These are phyloP conservation scores for Cavia porcellus DNA, from an alignment of 2,113 vertebrate species.

Conservation along the genomic window DNA sequence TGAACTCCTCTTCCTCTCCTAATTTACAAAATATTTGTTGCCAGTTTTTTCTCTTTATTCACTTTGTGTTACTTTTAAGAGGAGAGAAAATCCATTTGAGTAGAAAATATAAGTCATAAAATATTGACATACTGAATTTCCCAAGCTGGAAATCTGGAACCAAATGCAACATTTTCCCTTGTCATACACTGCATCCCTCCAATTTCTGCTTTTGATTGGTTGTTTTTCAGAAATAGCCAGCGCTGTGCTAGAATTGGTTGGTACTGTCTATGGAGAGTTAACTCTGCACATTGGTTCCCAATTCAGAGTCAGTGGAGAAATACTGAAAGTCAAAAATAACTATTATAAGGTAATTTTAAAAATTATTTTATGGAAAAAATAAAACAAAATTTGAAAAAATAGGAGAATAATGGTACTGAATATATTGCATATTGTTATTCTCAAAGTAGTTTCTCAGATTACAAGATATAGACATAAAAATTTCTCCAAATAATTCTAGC, in stretches of 20 bases:
- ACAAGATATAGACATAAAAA: not conserved
- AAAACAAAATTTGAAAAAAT: not conserved
- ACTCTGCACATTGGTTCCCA: rapidly evolving
- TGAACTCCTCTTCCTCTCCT: not conserved
- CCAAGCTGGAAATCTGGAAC: not conserved
- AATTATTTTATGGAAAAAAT: not conserved
- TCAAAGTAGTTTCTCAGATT: not conserved
- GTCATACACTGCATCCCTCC: not conserved
- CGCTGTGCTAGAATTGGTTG: rapidly evolving
- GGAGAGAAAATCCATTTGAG: not conserved
- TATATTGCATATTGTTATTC: too few species aligned
- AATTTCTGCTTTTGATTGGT: not conserved
- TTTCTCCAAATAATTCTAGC: not conserved
- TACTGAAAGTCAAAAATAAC: not conserved
- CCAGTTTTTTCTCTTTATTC: not conserved
- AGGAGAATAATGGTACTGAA: too few species aligned
- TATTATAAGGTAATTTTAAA: not conserved
- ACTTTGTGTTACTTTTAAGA: not conserved
- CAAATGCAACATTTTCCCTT: not conserved
- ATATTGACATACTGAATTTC: not conserved
- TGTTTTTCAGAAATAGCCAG: not conserved
- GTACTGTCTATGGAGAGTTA: not conserved
- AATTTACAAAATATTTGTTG: not conserved
- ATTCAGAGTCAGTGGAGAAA: not conserved
- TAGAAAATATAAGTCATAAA: not conserved